phyloP scores from a whole-genome alignment of 2,113 vertebrate genomes.

The Saguinus midas region DNA sequence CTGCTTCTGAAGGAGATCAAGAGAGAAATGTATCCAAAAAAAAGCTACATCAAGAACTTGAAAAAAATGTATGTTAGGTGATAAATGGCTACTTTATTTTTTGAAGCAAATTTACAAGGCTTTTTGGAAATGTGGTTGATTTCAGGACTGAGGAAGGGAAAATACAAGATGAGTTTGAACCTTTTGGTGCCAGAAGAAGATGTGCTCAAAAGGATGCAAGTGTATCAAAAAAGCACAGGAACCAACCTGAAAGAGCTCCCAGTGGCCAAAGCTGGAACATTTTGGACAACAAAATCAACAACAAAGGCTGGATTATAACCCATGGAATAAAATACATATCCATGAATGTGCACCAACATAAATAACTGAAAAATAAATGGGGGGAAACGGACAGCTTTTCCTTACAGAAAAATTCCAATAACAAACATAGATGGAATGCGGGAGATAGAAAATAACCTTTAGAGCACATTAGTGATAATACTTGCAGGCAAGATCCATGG shows the following conservation, averaged over 20 bases:
- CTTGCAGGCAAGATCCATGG: background rate
- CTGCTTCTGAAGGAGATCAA: background rate
- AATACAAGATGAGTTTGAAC: background rate
- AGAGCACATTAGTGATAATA: background rate
- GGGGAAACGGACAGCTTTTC: background rate
- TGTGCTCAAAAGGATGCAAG: background rate
- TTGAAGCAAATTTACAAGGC: background rate
- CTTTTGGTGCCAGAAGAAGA: background rate
- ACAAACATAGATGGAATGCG: background rate
- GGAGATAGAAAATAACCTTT: background rate
- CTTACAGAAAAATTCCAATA: background rate
- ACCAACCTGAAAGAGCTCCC: background rate
- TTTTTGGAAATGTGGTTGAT: background rate
- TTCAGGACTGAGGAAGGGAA: background rate
- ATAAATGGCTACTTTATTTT: background rate
- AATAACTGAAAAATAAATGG: background rate
- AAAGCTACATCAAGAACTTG: background rate
- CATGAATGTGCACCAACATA: background rate
- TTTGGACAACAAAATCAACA: background rate
- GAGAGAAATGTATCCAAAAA: background rate
- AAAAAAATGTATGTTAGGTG: background rate
- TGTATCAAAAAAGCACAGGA: too few relatives aligned
- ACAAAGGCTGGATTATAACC: background rate
- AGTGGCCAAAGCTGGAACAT: background rate
- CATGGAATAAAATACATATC: background rate